Conservation (phyloP, 1,140 invertebrate genomes). For the Ooceraea biroi region DNA sequence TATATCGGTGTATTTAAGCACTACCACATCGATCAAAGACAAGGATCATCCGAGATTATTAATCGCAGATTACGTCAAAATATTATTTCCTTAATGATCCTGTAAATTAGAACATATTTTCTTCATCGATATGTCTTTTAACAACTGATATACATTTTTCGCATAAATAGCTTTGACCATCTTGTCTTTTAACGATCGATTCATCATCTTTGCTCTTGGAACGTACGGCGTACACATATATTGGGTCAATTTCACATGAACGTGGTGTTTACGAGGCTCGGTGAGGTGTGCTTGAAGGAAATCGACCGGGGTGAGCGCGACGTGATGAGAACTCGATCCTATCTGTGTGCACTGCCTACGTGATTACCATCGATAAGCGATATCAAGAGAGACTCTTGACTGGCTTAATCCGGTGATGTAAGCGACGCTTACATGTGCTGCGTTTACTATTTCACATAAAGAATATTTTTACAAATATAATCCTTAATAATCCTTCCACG, state of each 20-base stretch:
- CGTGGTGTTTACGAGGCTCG: background rate
- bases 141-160: background rate
- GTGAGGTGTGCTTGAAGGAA: background rate
- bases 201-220: background rate
- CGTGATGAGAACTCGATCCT: background rate
- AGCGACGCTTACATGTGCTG: background rate
- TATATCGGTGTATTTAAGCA: conserved; percentile 14
- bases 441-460: background rate
- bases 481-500: no score
- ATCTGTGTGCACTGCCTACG: background rate
- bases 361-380: conserved; percentile 11
- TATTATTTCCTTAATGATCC: background rate
- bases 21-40: background rate
- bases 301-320: background rate
- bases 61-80: background rate
- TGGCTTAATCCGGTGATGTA: background rate
- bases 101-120: background rate
- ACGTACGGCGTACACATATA: background rate
- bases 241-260: background rate
- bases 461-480: background rate
- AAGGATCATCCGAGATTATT: background rate
- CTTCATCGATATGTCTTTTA: background rate
- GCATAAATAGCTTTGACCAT: background rate
- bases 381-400: background rate
- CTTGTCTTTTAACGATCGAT: no score